Evolutionary conservation across 2,797 vertebrate species (phyloP).

Genomic region (Amniataba percoides): DNA sequence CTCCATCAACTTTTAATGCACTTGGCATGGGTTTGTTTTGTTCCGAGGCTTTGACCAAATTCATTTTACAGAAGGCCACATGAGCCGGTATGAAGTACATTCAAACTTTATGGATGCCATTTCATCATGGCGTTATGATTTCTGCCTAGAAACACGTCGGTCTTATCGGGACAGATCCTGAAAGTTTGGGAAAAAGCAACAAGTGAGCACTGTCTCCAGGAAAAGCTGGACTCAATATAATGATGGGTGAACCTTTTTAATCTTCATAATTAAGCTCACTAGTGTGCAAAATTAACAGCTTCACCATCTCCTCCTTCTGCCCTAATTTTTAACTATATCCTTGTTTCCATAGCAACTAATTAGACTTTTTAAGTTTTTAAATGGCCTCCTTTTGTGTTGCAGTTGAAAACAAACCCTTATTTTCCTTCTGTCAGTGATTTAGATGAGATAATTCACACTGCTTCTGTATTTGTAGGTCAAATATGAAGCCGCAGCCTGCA

Average conservation of each 20-base stretch:
- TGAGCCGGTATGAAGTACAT: conserved; percentile 13
- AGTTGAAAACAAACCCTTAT: not conserved
- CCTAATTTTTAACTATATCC: not conserved
- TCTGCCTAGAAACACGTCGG: conserved; percentile 4
- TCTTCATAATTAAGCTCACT: conserved; percentile 15
- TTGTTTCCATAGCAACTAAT: not conserved
- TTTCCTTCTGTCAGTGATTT: not conserved
- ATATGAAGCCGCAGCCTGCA: not conserved
- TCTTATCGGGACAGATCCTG: conserved; percentile 8
- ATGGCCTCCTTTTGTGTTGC: not conserved
- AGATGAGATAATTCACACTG: not conserved
- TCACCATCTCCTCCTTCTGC: not conserved
- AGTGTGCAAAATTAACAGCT: conserved; percentile 20
- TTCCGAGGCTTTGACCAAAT: conserved; percentile 41
- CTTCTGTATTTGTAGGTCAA: not conserved
- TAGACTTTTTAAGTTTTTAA: not conserved
- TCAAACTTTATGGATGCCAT: conserved; percentile 29
- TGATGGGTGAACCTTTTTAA: conserved; percentile 8
- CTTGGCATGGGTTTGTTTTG: conserved; percentile 46
- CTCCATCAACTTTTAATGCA: conserved; percentile 50
- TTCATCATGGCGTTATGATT: conserved; percentile 14
- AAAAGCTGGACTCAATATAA: not conserved
- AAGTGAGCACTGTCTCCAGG: not conserved
- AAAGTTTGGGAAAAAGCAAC: not conserved
- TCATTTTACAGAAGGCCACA: conserved; percentile 42